These are phyloP conservation scores for Thinocorus orbignyianus DNA, from an alignment of 2,113 vertebrate genomes.

Conservation along the genomic window DNA sequence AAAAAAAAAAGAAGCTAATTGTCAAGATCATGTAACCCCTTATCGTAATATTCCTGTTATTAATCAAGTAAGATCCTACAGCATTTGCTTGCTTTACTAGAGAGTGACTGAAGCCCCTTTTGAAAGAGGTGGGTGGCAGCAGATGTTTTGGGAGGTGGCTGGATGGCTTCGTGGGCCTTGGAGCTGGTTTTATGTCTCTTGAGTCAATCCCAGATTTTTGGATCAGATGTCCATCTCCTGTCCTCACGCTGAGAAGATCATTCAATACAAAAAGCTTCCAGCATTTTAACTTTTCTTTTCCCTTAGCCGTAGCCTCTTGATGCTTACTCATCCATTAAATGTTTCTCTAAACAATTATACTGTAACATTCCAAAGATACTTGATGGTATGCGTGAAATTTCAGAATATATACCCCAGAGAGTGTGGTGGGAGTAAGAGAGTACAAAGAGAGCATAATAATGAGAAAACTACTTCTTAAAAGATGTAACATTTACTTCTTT, in stretches of 20 bases:
- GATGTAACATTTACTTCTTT: neutral
- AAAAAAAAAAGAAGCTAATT: neutral
- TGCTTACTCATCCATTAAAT: slow-evolving; percentile 56
- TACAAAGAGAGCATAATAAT: neutral
- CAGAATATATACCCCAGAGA: slow-evolving; percentile 7
- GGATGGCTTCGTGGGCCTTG: neutral
- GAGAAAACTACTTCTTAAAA: neutral
- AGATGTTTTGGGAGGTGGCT: neutral
- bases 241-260: slow-evolving; percentile 32
- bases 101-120: neutral
- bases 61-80: neutral
- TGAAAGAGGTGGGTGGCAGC: neutral
- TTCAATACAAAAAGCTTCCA: slow-evolving; percentile 21
- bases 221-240: neutral
- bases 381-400: slow-evolving; percentile 52
- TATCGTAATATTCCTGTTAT: neutral
- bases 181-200: neutral
- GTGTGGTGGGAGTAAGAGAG: neutral
- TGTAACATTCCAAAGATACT: slow-evolving; percentile 63
- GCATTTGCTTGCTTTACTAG: neutral
- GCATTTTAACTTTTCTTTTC: slow-evolving; percentile 21
- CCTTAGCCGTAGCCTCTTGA: slow-evolving; percentile 38
- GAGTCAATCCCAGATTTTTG: neutral
- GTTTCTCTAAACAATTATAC: slow-evolving; percentile 63
- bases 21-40: neutral